Conservation (phyloP, 1,140 invertebrate genomes). For the Drosophila lowei region DNA sequence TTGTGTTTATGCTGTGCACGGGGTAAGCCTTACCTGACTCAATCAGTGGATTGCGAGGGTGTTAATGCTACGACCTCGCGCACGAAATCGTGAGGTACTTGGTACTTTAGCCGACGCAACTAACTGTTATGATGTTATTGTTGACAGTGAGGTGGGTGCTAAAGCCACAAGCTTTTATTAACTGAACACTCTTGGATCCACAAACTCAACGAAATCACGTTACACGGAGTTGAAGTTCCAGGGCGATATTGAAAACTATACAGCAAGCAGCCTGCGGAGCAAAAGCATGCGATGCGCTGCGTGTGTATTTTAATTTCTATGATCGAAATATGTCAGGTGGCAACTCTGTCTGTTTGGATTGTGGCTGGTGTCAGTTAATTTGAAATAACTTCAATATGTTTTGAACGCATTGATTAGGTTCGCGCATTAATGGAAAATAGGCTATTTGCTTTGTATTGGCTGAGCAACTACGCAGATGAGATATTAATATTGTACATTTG, state of each 20-base stretch:
- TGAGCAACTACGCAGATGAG: too few species aligned
- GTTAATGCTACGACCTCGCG: conserved; percentile 47
- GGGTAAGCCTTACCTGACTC: conserved; percentile 35
- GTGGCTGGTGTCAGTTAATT: conserved; percentile 57
- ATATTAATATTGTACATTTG: too few species aligned
- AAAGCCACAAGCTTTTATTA: not conserved
- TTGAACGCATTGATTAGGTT: too few species aligned
- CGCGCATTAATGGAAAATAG: too few species aligned
- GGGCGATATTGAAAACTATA: conserved; percentile 46
- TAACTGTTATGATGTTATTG: too few species aligned
- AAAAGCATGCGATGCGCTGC: conserved; percentile 53
- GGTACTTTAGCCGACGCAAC: conserved; percentile 1
- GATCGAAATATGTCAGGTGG: conserved; percentile 64
- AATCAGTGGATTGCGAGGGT: conserved; percentile 31
- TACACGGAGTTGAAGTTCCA: not conserved
- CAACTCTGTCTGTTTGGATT: conserved; percentile 51
- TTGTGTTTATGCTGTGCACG: not conserved
- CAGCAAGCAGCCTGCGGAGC: not conserved
- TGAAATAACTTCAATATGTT: conserved; percentile 30
- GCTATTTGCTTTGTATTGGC: too few species aligned
- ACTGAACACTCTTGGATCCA: conserved; percentile 15
- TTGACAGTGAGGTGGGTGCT: too few species aligned
- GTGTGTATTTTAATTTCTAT: conserved; percentile 54
- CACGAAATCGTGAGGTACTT: conserved; percentile 18
- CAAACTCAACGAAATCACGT: too few species aligned